These are phyloP conservation scores for Peucedramus taeniatus DNA, from an alignment of 2,113 vertebrate genomes.

Conservation along the genomic window DNA sequence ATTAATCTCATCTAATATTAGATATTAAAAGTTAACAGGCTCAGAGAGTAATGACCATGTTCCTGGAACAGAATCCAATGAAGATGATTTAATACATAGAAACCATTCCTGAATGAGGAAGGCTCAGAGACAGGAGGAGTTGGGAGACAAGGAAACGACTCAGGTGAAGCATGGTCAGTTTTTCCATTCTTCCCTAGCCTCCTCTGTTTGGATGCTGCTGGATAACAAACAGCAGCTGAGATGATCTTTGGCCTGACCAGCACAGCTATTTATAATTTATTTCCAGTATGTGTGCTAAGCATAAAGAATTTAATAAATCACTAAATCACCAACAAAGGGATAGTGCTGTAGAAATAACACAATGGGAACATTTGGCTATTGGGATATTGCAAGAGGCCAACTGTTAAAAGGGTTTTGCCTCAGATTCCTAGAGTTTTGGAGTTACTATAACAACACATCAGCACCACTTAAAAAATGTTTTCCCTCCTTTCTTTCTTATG, in stretches of 20 bases:
- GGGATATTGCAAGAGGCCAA: not conserved
- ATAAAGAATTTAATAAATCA: not conserved
- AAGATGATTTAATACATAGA: not conserved
- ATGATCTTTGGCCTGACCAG: not conserved
- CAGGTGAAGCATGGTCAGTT: not conserved
- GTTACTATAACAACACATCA: conserved; percentile 45
- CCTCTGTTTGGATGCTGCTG: not conserved
- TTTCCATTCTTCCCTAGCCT: not conserved
- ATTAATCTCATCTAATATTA: not conserved
- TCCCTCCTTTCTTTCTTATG: not conserved
- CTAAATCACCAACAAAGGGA: not conserved
- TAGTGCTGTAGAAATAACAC: not conserved
- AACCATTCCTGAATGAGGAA: not conserved
- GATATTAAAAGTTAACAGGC: not conserved
- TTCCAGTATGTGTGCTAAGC: not conserved
- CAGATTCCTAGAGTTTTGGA: not conserved
- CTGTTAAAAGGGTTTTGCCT: not conserved
- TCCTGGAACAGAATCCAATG: not conserved
- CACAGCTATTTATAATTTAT: not conserved
- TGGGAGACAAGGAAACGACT: not conserved
- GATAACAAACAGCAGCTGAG: not conserved
- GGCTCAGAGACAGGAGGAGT: not conserved
- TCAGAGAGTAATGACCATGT: not conserved
- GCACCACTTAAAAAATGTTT: conserved; percentile 5
- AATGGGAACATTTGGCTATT: not conserved